Base-by-base conservation (phyloP, 2,113 vertebrate genomes). In the Rattus norvegicus region DNA sequence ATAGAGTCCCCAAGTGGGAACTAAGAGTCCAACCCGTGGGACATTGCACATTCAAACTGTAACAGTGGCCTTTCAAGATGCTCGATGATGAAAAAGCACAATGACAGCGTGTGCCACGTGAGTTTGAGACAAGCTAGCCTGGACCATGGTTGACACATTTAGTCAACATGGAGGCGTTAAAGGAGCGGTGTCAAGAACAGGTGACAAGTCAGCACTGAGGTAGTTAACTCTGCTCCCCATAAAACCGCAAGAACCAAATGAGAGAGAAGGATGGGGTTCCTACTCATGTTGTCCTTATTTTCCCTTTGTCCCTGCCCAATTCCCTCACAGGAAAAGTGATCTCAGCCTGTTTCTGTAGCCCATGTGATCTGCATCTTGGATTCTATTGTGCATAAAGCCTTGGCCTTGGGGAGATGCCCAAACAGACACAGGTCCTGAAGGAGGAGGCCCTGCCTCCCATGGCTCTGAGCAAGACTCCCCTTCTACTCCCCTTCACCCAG, bases 401-500 rank as follows among this genome's bases (percentile, higher is more conserved):
- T 77, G 39, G 81, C 88, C 65, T 49, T 5, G 16, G 59, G 69
- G 49, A 93, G 72, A 93, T 76, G 54, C 59, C 88, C 85, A 90
- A 49, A 84, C 49, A 77, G 79, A 59, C 30, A 39, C 17, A 30
- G 33, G 36, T 49, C 76, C 83, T 54, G 7, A 49, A 33, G 80
- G 76, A 94, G 36, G 22, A 90, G 67, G 83, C 39, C 43, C n/a
- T 69, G 67, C 24, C 30, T 52, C 86, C 56, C 1, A 52, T 0
- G 1, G 28, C 87, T 94, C 90, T 94, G 80, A 81, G 87, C 86
- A 91, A 92, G 73, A 70, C n/a, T 56, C 36, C 61, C 72, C 65
- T 67, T 80, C 85, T 52, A 67, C 22, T 70, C 33, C 75, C 56
- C 90, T 91, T 56, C 49, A 52, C n/a, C 56, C 84, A 96, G 93